Evolutionary conservation across 2,888 invertebrate species (phyloP), one percentile per base, ranked within the genome.

Genomic region (Acrobasis consociella): DNA sequence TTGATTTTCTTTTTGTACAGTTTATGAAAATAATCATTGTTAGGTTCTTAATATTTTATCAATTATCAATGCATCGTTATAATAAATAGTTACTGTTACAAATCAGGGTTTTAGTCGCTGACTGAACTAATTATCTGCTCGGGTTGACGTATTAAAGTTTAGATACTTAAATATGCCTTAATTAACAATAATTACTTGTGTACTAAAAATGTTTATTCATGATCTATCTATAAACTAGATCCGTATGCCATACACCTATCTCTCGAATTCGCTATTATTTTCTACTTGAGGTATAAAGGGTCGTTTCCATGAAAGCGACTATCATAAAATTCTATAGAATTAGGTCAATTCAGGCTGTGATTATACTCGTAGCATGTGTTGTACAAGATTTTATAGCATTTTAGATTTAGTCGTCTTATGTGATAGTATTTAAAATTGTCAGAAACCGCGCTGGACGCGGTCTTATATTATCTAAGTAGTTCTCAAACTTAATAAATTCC

Each of bases 281-380:
- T 11, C 46, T 13, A 5, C 2, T 15, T 7, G 15, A 37, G 10
- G 13, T 56, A n/a, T n/a, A 9, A 17, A 56, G 17, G 39, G 42
- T 42, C 66, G 67, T 70, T 73, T 75, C 75, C 65, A 67, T 66
- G 53, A 76, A 74, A 75, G 70, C 73, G 73, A 73, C 65, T 68
- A 66, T 31, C 8, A 7, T 31, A 31, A 66, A 73, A 64, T 66
- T 76, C 39, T 22, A 59, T 59, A 39, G 16, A 51, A 38, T 42
- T 17, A 73, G 70, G 72, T 78, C 74, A 72, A 71, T 65, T 75
- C 81, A 73, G 83, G 80, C 85, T 85, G 82, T 83, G 80, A 80
- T 77, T n/a, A n/a, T n/a, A n/a, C n/a, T n/a, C 82, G 84, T 82
- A 83, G 78, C 75, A 31, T 69, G 67, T 72, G 74, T 72, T 63